These are phyloP conservation scores for Limosa lapponica DNA, from an alignment of 2,797 vertebrate species.

Conservation along the genomic window DNA sequence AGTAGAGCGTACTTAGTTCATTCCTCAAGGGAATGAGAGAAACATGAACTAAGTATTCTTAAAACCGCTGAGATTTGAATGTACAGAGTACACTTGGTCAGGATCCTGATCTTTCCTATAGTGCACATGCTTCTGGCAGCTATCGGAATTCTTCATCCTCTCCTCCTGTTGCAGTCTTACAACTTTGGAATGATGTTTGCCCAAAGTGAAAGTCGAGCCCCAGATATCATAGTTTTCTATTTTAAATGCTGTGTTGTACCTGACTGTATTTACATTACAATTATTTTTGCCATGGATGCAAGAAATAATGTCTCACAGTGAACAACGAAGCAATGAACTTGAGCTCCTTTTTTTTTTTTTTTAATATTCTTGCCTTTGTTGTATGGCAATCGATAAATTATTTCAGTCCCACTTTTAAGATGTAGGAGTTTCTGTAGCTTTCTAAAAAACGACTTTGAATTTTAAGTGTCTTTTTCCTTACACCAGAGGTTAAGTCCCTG, in stretches of 20 bases:
- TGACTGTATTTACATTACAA: neutral
- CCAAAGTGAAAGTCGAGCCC: neutral
- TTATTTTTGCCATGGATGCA: neutral
- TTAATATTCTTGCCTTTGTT: neutral
- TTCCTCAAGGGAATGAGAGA: neutral
- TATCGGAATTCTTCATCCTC: neutral
- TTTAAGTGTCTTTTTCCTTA: neutral
- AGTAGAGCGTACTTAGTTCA: neutral
- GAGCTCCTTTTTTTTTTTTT: accelerated
- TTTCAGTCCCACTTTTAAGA: neutral
- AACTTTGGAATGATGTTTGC: neutral
- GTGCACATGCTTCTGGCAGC: neutral
- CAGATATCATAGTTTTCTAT: neutral
- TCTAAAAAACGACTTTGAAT: neutral
- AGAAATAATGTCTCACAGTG: neutral
- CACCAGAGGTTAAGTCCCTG: neutral
- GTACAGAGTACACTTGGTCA: neutral
- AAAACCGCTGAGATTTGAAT: neutral
- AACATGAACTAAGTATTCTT: neutral
- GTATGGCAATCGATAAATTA: neutral
- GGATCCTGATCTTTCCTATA: neutral
- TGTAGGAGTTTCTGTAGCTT: neutral
- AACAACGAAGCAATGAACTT: neutral
- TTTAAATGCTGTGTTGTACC: neutral
- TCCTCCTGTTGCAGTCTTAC: neutral